Conservation (phyloP, 2,113 vertebrate genomes). For the Pelmatolapia mariae region DNA sequence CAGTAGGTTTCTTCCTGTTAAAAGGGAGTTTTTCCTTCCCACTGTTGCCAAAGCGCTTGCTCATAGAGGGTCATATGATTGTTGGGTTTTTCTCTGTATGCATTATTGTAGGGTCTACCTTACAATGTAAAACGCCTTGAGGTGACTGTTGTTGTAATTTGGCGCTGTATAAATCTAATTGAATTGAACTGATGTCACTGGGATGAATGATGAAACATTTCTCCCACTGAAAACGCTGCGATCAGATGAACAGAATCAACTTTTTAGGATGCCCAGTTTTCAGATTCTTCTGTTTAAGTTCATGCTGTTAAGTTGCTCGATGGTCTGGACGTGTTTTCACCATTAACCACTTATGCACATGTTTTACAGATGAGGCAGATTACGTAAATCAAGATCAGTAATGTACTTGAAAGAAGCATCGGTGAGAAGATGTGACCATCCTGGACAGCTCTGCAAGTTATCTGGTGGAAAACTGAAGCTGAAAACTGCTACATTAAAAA, state of each 20-base stretch:
- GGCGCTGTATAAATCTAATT: rapidly evolving
- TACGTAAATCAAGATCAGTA: constrained; percentile 24
- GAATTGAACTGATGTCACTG: not conserved
- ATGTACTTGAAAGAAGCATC: not conserved
- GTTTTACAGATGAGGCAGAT: constrained; percentile 17
- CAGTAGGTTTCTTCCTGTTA: not conserved
- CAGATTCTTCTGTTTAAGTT: not conserved
- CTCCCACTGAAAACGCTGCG: rapidly evolving
- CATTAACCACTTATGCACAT: not conserved
- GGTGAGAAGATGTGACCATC: not conserved
- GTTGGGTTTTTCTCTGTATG: not conserved
- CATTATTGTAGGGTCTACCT: not conserved
- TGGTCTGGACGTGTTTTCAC: not conserved
- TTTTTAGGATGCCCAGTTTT: not conserved
- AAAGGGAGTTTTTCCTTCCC: not conserved
- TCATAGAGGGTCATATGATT: not conserved
- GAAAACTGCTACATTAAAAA: not conserved
- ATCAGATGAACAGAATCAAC: not conserved
- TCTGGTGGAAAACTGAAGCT: not conserved
- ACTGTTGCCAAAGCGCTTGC: not conserved
- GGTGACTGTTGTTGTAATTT: not conserved
- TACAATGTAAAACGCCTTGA: not conserved
- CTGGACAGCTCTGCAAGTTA: not conserved
- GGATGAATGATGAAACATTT: not conserved
- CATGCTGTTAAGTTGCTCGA: not conserved